Conservation (phyloP, 2,888 invertebrate genomes). For the Lithophane leautieri region DNA sequence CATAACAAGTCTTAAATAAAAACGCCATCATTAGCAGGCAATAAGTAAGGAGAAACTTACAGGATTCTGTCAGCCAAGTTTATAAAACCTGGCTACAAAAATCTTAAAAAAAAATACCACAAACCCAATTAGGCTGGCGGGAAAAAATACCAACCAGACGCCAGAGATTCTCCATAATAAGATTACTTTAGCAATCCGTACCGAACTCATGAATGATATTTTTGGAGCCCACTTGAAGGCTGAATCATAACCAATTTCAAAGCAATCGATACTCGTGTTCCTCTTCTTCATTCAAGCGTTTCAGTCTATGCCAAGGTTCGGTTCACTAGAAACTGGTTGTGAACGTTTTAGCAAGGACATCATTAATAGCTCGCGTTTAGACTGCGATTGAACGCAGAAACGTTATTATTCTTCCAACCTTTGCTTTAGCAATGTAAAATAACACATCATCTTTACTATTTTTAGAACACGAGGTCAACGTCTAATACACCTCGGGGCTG, state of each 20-base stretch:
- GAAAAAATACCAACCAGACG: constrained; percentile 43
- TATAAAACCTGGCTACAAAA: constrained; percentile 35
- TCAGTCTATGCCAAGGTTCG: constrained; percentile 55
- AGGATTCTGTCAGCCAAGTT: constrained; percentile 24
- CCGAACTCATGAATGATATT: constrained; percentile 38
- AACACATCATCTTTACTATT: constrained; percentile 37
- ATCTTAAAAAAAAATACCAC: constrained; percentile 31
- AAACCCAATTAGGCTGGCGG: constrained; percentile 51
- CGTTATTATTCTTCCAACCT: constrained; percentile 25
- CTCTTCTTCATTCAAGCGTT: constrained; percentile 54
- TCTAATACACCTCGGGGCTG: constrained; percentile 47
- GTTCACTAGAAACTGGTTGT: constrained; percentile 56
- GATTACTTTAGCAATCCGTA: constrained; percentile 65
- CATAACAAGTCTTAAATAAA: constrained; percentile 24
- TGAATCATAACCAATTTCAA: constrained; percentile 47
- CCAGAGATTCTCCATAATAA: constrained; percentile 66
- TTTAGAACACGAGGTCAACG: constrained; percentile 52
- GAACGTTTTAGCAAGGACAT: constrained; percentile 56
- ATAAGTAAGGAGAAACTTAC: constrained; percentile 24
- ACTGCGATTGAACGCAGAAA: constrained; percentile 40
- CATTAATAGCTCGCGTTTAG: constrained; percentile 44
- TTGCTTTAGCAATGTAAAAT: constrained; percentile 27
- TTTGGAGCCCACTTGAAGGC: constrained; percentile 49
- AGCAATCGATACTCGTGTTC: constrained; percentile 24
- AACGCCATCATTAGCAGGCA: constrained; percentile 25